Conservation (phyloP, 2,113 vertebrate genomes). For the Bubo scandiacus region DNA sequence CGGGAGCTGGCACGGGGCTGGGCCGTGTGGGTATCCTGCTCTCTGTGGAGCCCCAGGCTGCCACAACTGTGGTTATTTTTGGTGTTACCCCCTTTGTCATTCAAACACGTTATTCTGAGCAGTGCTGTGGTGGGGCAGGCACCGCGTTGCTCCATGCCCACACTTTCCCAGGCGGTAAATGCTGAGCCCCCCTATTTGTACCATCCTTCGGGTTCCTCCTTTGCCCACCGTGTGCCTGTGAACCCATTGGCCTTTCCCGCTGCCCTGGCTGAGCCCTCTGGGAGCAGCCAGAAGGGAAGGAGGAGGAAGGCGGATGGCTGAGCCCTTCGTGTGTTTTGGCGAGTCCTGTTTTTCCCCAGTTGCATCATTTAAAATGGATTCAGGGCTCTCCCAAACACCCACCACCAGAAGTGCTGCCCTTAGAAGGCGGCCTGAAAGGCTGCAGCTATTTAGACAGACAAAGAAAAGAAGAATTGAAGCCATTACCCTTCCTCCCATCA, state of each 20-base stretch:
- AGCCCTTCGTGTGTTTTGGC: not conserved
- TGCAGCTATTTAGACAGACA: not conserved
- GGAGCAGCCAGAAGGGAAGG: not conserved
- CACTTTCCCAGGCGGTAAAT: not conserved
- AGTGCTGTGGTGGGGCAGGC: not conserved
- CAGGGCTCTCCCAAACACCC: not conserved
- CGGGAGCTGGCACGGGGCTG: not conserved
- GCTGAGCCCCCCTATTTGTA: not conserved
- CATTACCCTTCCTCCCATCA: not conserved
- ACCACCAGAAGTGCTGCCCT: not conserved
- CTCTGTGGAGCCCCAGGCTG: not conserved
- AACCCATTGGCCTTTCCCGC: not conserved
- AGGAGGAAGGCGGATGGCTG: not conserved
- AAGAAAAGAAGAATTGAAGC: not conserved
- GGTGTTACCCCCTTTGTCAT: not conserved
- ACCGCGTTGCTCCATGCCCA: accelerated
- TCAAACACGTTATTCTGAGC: not conserved
- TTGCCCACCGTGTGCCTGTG: accelerated
- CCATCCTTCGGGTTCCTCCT: not conserved
- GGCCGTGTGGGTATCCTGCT: not conserved
- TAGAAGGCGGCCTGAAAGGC: not conserved
- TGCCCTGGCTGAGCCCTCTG: not conserved
- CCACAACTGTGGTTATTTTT: not conserved
- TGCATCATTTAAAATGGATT: not conserved
- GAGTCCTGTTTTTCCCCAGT: not conserved